phyloP scores from a whole-genome alignment of 2,113 vertebrate species.

The Athene noctua region DNA sequence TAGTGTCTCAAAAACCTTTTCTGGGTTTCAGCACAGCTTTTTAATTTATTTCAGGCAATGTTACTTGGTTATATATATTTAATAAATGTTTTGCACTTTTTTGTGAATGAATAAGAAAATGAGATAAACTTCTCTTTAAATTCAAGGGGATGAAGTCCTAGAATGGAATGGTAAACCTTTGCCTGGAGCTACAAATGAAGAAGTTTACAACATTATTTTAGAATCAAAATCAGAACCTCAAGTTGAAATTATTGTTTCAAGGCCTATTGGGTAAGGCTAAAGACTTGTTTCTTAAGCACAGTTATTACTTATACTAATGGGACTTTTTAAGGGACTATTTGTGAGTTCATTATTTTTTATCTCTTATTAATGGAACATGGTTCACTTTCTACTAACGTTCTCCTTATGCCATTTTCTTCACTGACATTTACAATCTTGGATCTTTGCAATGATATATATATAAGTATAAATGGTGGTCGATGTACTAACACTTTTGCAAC shows the following conservation, averaged over 20 bases:
- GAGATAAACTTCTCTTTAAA: conserved; percentile 74
- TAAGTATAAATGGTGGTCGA: background rate
- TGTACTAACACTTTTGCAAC: background rate
- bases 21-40: background rate
- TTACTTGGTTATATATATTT: conserved; percentile 13
- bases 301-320: conserved; percentile 46
- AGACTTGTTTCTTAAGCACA: conserved; percentile 63
- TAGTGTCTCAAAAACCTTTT: background rate
- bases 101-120: conserved; percentile 39
- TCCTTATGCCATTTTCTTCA: background rate
- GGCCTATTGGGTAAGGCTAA: conserved; percentile 94
- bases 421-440: background rate
- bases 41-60: background rate
- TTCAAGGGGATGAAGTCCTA: conserved; percentile 95
- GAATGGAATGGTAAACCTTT: conserved; percentile 98
- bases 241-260: conserved; percentile 99
- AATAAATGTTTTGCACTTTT: conserved; percentile 53
- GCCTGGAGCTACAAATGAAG: conserved; percentile 98
- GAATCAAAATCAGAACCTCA: conserved; percentile 98
- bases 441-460: background rate
- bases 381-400: background rate
- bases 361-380: background rate
- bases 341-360: background rate
- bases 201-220: conserved; percentile 99
- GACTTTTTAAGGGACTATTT: conserved; percentile 36